phyloP scores from a whole-genome alignment of 1,140 invertebrate species.

The Drosophila repletoides region DNA sequence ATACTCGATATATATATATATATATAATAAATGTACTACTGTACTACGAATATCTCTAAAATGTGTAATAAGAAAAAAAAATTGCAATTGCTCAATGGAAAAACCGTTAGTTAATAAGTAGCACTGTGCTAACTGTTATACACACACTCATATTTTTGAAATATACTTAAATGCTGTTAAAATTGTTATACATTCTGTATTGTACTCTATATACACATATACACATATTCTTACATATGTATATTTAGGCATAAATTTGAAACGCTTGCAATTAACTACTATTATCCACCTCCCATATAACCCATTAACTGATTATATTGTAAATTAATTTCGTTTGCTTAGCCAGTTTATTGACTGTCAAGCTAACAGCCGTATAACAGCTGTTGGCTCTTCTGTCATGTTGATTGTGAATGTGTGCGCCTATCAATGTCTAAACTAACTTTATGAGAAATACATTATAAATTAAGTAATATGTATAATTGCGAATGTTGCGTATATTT shows the following conservation, averaged over 20 bases:
- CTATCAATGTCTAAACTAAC: conserved; percentile 31
- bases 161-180: conserved; percentile 57
- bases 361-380: conserved; percentile 33
- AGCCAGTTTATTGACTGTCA: conserved; percentile 25
- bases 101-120: conserved; percentile 40
- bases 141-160: conserved; percentile 15
- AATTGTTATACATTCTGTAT: conserved; percentile 58
- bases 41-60: conserved; percentile 23
- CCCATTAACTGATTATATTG: conserved; percentile 22
- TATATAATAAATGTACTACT: not conserved
- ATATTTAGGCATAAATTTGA: conserved; percentile 26
- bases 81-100: conserved; percentile 47
- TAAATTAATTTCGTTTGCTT: not conserved
- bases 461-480: conserved; percentile 19
- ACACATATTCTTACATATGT: too few species aligned
- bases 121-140: conserved; percentile 70
- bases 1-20: conserved; percentile 4
- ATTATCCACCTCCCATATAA: not conserved
- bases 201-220: conserved; percentile 31
- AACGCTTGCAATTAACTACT: conserved; percentile 38
- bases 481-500: conserved; percentile 57
- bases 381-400: conserved; percentile 13
- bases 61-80: conserved; percentile 22
- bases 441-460: conserved; percentile 18
- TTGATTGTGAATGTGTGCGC: conserved; percentile 18